Percentiles rank a stretch among this genome's conserved stretches.
Conservation (phyloP, 2,888 invertebrate species). For the Operophtera brumata region DNA sequence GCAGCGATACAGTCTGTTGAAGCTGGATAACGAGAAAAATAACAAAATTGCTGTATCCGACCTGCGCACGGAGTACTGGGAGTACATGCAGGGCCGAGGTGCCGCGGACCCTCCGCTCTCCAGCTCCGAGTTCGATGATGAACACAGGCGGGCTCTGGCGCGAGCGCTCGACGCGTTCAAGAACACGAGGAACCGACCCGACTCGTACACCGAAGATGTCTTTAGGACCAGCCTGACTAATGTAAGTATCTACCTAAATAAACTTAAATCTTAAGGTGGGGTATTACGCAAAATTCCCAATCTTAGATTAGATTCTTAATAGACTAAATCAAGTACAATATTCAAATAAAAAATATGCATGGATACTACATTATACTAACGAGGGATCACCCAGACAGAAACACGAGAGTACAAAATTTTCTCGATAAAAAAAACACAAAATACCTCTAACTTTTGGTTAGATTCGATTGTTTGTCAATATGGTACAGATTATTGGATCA, state of each 20-base stretch:
- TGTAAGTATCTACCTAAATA: neutral
- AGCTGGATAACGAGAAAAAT: neutral
- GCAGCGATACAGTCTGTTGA: neutral
- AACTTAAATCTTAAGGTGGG: too few relatives aligned
- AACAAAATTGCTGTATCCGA: neutral
- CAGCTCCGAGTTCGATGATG: neutral
- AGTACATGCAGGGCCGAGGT: neutral
- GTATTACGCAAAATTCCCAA: too few relatives aligned
- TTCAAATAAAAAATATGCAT: too few relatives aligned
- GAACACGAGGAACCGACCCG: neutral
- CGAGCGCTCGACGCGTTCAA: neutral
- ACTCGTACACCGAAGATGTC: neutral
- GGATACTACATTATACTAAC: too few relatives aligned
- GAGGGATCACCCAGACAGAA: too few relatives aligned
- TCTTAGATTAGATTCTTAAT: too few relatives aligned
- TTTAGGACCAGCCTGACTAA: neutral
- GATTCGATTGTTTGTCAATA: too few relatives aligned
- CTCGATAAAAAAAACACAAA: too few relatives aligned
- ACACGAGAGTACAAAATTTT: too few relatives aligned
- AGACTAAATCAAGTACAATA: too few relatives aligned
- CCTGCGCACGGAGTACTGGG: neutral
- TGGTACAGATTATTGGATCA: too few relatives aligned
- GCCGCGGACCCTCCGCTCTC: neutral
- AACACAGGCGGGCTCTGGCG: neutral
- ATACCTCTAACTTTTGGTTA: too few relatives aligned